Evolutionary conservation across 2,113 vertebrate genomes (phyloP).

Genomic region (Myiozetetes cayanensis): DNA sequence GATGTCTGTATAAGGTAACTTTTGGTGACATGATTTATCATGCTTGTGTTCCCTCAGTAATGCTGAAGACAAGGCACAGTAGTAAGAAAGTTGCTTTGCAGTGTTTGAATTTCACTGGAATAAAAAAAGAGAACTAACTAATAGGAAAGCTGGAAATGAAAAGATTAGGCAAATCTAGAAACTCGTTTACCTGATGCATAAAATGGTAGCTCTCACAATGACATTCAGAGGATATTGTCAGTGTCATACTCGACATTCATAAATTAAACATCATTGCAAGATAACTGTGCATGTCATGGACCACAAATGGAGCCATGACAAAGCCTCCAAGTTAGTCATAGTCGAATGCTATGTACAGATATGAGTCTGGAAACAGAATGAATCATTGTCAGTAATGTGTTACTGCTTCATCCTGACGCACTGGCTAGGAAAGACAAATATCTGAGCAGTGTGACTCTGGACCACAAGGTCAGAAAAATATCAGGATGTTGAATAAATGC

Average conservation of each 20-base stretch:
- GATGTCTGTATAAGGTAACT: not conserved
- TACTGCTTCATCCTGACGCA: not conserved
- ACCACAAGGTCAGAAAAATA: not conserved
- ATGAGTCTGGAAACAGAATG: not conserved
- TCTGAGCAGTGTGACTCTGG: not conserved
- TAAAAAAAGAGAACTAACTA: not conserved
- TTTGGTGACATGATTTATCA: not conserved
- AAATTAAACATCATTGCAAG: slow-evolving; percentile 25
- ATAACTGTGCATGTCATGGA: not conserved
- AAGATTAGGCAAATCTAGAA: slow-evolving; percentile 1
- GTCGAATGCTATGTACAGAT: not conserved
- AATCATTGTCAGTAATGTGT: not conserved
- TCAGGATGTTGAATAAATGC: not conserved
- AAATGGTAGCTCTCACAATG: not conserved
- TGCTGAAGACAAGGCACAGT: not conserved
- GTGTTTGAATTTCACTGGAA: not conserved
- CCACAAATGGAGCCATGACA: not conserved
- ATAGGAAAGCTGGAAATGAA: not conserved
- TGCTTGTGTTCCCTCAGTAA: not conserved
- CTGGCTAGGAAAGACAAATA: not conserved
- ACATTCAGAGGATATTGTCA: not conserved
- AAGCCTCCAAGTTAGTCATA: not conserved
- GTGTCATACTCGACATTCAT: not conserved
- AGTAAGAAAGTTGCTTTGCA: not conserved
- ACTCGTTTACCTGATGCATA: not conserved